Base-by-base conservation (phyloP, 1,140 invertebrate genomes). In the Drosophila albomicans region DNA sequence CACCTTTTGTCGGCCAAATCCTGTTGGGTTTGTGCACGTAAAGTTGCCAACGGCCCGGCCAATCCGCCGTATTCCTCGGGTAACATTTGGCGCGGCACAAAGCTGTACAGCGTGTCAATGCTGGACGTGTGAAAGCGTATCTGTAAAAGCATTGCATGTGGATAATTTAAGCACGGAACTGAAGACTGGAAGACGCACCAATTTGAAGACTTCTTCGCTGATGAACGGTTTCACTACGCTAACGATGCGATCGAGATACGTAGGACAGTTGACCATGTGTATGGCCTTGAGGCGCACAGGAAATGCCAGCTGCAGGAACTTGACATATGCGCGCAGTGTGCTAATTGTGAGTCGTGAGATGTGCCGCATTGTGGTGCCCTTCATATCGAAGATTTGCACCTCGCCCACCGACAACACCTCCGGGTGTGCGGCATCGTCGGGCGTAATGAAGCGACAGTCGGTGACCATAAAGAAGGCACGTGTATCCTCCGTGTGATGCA, bases 241-340 rank as follows among this genome's bases (percentile, higher is more conserved):
- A 57, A 95, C 93, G 59, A 95, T 93, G 70, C 94, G 94, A 81
- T 95, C 94, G 63, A 96, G 93, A 91, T 95, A 95, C 1, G 94
- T 91, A 0, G 95, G 94, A 3, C 94, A 94, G 78, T 96, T 96
- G 41, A 96, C 93, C 66, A 96, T 94, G 91, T 97, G 96, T 43
- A 97, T 95, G 73, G 95, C 95, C 82, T 96, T 96, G 63, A 97
- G 93, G 76, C 95, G 94, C 43, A 96, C 94, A 0, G 96, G 96
- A 79, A 96, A 96, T 0, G 95, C 95, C 92, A 96, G 95, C 95
- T 97, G 93, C 13, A 91, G 72, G 73, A 92, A 92, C 46, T 85
- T 86, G 10, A 92, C 74, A 70, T 91, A 92, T 6, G 81, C 82
- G 2, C 91, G 75, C n/a, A 96, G 79, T 20, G 94, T 94, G 1